A percentile compares a stretch with the other conserved stretches of the same genome.
Evolutionary conservation across 2,888 invertebrate genomes (phyloP).

Genomic region (Oxyteleia sp.): DNA sequence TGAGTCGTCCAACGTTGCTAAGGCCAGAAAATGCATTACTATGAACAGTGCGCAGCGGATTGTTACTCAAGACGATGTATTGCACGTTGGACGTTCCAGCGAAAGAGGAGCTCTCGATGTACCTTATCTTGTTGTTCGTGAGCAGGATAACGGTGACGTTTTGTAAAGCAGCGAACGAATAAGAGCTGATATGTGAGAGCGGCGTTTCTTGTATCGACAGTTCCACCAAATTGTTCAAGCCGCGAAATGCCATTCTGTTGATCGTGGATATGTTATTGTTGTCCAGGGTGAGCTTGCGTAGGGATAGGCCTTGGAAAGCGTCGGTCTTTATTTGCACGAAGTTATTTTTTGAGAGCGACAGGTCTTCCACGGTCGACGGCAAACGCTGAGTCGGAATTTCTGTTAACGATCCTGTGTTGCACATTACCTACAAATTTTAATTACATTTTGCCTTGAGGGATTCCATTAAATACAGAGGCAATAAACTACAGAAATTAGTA

Average conservation of each 20-base stretch:
- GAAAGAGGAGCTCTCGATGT: conserved; percentile 93
- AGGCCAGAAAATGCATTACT: conserved; percentile 95
- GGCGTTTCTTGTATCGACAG: conserved; percentile 96
- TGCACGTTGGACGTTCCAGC: conserved; percentile 95
- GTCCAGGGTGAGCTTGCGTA: conserved; percentile 94
- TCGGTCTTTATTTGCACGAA: conserved; percentile 94
- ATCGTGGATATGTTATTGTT: conserved; percentile 95
- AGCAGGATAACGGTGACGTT: conserved; percentile 92
- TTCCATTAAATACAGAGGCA: too few relatives aligned
- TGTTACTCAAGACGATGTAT: conserved; percentile 94
- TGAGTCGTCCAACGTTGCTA: conserved; percentile 94
- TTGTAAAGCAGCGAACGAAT: conserved; percentile 94
- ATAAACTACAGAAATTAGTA: too few relatives aligned
- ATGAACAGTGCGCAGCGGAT: conserved; percentile 94
- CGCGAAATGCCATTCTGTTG: conserved; percentile 95
- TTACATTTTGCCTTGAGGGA: conserved; percentile 33
- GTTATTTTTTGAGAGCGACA: conserved; percentile 95
- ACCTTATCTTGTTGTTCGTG: conserved; percentile 92
- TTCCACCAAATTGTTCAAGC: conserved; percentile 92
- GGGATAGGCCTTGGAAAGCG: conserved; percentile 93
- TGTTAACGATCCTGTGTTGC: conserved; percentile 94
- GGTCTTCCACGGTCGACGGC: conserved; percentile 93
- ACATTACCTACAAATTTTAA: conserved; percentile 91
- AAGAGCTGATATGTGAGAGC: conserved; percentile 93
- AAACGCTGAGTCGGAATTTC: conserved; percentile 93